Conservation (phyloP, 2,888 invertebrate species). For the Parnassius glacialis region DNA sequence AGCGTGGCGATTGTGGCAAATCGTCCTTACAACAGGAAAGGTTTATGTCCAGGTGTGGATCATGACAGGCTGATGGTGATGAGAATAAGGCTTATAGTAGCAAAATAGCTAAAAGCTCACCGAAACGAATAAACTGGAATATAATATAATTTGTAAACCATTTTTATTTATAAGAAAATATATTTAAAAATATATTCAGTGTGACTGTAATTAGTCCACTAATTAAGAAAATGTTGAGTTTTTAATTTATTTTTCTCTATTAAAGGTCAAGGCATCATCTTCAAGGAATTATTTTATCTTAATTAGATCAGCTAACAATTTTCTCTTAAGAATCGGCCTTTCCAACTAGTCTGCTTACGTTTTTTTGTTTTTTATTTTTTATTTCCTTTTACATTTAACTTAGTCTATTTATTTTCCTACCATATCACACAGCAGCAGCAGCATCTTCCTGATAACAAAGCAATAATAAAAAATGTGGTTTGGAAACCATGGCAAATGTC, state of each 20-base stretch:
- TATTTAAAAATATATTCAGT: background rate
- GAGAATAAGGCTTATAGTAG: too few species aligned
- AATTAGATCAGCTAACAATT: conserved; percentile 11
- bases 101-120: too few species aligned
- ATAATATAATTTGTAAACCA: background rate
- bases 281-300: conserved; percentile 12
- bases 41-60: too few species aligned
- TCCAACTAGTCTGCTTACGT: background rate
- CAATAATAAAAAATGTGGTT: too few species aligned
- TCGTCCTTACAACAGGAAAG: too few species aligned
- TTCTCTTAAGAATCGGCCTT: background rate
- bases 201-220: background rate
- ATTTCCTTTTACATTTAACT: background rate
- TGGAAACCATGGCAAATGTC: too few species aligned
- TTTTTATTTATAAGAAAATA: background rate
- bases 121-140: too few species aligned
- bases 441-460: too few species aligned
- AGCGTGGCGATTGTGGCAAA: too few species aligned
- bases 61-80: too few species aligned
- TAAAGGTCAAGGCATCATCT: conserved; percentile 1
- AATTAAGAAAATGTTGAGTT: background rate
- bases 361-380: background rate
- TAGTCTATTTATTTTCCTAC: too few species aligned
- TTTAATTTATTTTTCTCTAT: conserved; percentile 6
- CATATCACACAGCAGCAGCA: too few species aligned